Conservation (phyloP, 2,888 invertebrate genomes). For the Stenolophus ochropezus region DNA sequence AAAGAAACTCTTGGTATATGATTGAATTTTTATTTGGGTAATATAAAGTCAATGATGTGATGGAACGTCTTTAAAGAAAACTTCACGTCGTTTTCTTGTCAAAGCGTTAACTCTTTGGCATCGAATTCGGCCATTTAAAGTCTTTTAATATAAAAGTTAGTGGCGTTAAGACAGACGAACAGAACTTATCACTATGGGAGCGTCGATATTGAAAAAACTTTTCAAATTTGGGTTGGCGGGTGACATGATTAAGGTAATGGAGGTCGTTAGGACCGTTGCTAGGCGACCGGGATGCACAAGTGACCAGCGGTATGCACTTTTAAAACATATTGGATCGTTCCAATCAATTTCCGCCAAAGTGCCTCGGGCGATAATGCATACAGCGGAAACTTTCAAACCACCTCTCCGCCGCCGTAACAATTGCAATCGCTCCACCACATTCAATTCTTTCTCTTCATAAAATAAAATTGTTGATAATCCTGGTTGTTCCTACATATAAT, state of each 20-base stretch:
- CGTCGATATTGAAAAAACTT: constrained; percentile 55
- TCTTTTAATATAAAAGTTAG: constrained; percentile 50
- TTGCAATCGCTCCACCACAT: too few relatives aligned
- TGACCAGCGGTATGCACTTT: neutral
- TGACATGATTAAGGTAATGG: constrained; percentile 52
- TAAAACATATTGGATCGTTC: neutral
- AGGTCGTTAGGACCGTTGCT: constrained; percentile 24
- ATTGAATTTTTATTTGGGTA: too few relatives aligned
- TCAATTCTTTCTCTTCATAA: neutral
- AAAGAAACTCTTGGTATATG: too few relatives aligned
- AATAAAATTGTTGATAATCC: too few relatives aligned
- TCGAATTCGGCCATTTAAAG: constrained; percentile 32
- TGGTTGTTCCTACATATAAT: too few relatives aligned
- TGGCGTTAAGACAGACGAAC: constrained; percentile 26
- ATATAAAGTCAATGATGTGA: too few relatives aligned
- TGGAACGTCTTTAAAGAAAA: too few relatives aligned
- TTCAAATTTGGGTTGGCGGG: constrained; percentile 46
- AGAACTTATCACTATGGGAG: constrained; percentile 14
- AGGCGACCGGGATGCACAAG: neutral
- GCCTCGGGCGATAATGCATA: neutral
- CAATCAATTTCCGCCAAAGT: neutral
- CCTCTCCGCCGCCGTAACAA: neutral
- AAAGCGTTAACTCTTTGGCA: constrained; percentile 21
- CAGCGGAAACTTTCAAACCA: neutral
- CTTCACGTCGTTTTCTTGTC: too few relatives aligned